Percentiles rank a stretch among this genome's conserved stretches.
These are phyloP conservation scores for Catagonus wagneri DNA, from an alignment of 2,113 vertebrate genomes.

Conservation along the genomic window DNA sequence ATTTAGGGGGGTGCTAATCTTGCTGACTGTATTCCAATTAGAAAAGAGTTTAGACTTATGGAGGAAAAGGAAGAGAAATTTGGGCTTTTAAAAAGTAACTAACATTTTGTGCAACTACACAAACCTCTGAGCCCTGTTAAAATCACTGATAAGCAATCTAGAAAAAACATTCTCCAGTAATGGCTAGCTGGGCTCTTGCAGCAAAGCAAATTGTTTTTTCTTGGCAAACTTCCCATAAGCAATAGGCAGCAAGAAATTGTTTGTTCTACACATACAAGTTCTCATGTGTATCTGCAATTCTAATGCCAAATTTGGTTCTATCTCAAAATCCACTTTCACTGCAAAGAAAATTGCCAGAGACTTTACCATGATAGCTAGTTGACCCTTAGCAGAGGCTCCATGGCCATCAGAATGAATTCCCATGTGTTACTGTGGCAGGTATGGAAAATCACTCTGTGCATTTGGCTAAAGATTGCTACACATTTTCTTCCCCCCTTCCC, in stretches of 20 bases:
- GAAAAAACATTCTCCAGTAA: constrained; percentile 78
- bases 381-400: neutral
- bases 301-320: constrained; percentile 77
- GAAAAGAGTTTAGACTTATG: constrained; percentile 50
- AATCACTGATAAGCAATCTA: constrained; percentile 81
- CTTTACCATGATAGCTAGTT: constrained; percentile 50
- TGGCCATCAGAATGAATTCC: neutral
- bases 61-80: constrained; percentile 56
- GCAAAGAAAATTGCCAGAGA: constrained; percentile 67
- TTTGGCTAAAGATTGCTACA: constrained; percentile 45
- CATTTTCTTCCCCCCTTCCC: constrained; percentile 46
- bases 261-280: constrained; percentile 74
- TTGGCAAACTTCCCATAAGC: constrained; percentile 78
- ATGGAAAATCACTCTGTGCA: constrained; percentile 8
- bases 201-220: constrained; percentile 83
- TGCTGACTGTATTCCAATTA: constrained; percentile 65
- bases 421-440: neutral
- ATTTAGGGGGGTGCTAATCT: constrained; percentile 67
- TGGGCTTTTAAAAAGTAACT: constrained; percentile 75
- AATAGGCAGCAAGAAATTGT: constrained; percentile 81
- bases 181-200: constrained; percentile 80
- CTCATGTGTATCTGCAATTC: constrained; percentile 74
- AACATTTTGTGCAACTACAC: constrained; percentile 73
- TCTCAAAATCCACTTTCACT: constrained; percentile 67
- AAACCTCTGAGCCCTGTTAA: constrained; percentile 80